These are phyloP conservation scores for Trididemnum nubilum DNA, from an alignment of 23 tunicate genomes.

Conservation along the genomic window DNA sequence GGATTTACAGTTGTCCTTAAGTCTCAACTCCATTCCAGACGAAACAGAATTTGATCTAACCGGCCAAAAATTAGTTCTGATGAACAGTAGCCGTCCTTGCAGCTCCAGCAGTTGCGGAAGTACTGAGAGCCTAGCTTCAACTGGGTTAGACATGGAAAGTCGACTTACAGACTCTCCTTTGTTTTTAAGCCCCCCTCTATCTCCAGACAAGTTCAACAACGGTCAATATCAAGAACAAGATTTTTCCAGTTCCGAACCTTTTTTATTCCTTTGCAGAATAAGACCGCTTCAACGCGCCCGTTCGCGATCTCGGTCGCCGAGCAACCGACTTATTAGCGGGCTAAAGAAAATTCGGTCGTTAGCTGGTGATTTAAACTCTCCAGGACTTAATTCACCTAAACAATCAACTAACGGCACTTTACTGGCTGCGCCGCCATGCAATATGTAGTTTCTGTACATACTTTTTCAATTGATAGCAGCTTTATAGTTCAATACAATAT, in stretches of 20 bases:
- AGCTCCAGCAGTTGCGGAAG: conserved; percentile 51
- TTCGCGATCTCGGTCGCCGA: conserved; percentile 56
- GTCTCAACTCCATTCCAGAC: neutral
- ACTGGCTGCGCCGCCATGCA: neutral
- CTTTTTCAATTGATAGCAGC: too few relatives aligned
- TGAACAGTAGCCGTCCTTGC: conserved; percentile 15
- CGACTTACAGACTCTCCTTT: neutral
- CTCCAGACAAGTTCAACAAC: neutral
- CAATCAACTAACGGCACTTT: neutral
- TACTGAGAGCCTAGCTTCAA: conserved; percentile 41
- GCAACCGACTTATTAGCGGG: conserved; percentile 55
- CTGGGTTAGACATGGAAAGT: conserved; percentile 13
- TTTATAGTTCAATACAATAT: too few relatives aligned
- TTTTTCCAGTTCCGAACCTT: conserved; percentile 75
- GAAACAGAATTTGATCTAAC: neutral
- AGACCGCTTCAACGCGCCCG: conserved; percentile 45
- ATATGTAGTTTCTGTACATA: neutral
- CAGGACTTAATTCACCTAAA: conserved; percentile 8
- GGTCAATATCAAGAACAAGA: conserved; percentile 39
- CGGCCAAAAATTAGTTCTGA: neutral
- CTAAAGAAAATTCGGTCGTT: conserved; percentile 59
- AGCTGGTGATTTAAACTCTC: conserved; percentile 19
- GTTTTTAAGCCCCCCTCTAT: neutral
- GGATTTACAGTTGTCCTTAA: neutral
- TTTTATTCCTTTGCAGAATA: conserved; percentile 68